A percentile compares a stretch with the other conserved stretches of the same genome.
These are phyloP conservation scores for Andrena camellia DNA, from an alignment of 2,888 invertebrate genomes.

Conservation along the genomic window DNA sequence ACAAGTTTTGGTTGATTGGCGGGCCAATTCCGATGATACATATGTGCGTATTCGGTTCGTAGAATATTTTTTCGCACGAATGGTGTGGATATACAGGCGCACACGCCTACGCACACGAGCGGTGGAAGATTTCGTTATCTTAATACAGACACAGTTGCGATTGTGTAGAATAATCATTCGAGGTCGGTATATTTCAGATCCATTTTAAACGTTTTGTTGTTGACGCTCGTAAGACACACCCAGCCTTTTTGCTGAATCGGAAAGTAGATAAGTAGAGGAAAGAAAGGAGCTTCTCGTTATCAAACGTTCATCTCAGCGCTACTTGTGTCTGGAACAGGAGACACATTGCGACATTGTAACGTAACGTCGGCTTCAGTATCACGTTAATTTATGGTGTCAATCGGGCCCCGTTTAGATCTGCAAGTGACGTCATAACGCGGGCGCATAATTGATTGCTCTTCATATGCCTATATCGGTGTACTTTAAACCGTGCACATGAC, in stretches of 20 bases:
- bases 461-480: constrained; percentile 5
- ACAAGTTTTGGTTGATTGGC: not conserved
- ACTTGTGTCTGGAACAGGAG: too few species aligned
- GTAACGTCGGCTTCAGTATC: not conserved
- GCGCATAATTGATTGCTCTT: not conserved
- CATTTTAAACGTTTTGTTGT: too few species aligned
- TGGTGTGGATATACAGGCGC: not conserved
- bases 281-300: too few species aligned
- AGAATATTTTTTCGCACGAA: not conserved
- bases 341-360: not conserved
- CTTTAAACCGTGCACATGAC: not conserved
- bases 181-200: too few species aligned
- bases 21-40: not conserved
- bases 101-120: not conserved
- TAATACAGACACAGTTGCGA: not conserved
- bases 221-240: too few species aligned
- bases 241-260: too few species aligned
- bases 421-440: not conserved
- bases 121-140: not conserved
- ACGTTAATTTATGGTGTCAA: not conserved
- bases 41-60: not conserved
- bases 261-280: not conserved
- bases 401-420: constrained; percentile 5
- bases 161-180: not conserved
- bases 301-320: too few species aligned